phyloP scores from a whole-genome alignment of 1,140 invertebrate genomes.

The Lucilia sericata region DNA sequence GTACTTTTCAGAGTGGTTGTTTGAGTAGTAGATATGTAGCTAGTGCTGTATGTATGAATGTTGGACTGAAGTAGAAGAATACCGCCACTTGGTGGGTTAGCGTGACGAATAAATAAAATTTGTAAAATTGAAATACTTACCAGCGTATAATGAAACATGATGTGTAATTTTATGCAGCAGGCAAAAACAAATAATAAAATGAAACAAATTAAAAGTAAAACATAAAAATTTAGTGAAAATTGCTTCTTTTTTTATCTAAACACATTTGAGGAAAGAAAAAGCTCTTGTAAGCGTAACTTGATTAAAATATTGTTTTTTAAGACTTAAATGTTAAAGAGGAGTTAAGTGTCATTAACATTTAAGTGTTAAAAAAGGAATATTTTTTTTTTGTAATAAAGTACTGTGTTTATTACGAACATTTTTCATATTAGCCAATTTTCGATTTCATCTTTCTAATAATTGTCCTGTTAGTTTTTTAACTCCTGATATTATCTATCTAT shows the following conservation, averaged over 20 bases:
- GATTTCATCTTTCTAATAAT: no score
- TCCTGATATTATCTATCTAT: no score
- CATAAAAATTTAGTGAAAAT: background rate
- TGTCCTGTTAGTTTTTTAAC: no score
- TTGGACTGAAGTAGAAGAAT: background rate
- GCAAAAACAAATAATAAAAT: background rate
- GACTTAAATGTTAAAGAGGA: no score
- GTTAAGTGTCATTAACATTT: no score
- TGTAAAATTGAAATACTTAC: constrained; percentile 12
- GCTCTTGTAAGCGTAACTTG: no score
- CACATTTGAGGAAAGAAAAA: background rate
- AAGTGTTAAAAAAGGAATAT: no score
- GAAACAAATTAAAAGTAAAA: constrained; percentile 18
- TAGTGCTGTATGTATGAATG: background rate
- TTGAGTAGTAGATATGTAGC: background rate
- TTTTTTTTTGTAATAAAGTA: no score
- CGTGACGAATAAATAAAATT: constrained; percentile 11
- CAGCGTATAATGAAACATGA: constrained; percentile 4
- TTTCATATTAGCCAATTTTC: no score
- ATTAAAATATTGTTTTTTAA: no score
- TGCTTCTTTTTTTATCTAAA: background rate
- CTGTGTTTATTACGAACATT: no score
- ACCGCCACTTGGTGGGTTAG: background rate
- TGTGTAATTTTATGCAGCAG: background rate
- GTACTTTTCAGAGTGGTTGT: background rate